Conservation (phyloP, 2,888 invertebrate species). For the Melangyna quadrimaculata region DNA sequence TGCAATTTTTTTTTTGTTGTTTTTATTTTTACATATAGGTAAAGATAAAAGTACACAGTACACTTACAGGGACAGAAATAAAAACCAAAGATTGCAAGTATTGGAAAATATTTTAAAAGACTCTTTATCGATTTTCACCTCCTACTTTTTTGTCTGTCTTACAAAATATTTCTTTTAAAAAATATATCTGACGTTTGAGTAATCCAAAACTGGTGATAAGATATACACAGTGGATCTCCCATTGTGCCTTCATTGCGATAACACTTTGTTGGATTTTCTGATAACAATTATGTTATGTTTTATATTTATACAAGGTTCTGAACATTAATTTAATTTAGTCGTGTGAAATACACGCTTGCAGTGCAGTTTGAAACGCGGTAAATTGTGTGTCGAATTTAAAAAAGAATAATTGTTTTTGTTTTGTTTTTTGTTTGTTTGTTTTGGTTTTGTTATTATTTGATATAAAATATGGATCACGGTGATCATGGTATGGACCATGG, state of each 20-base stretch:
- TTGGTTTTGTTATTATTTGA: not conserved
- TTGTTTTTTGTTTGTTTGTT: not conserved
- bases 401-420: not conserved
- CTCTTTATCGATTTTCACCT: slow-evolving; percentile 25
- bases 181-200: slow-evolving; percentile 7
- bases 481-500: slow-evolving; percentile 24
- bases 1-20: not conserved
- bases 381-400: not conserved
- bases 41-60: not conserved
- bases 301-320: slow-evolving; percentile 43
- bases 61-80: not conserved
- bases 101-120: not conserved
- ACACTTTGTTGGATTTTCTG: slow-evolving; percentile 28
- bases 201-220: slow-evolving; percentile 47
- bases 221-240: slow-evolving; percentile 14
- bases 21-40: not conserved
- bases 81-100: not conserved
- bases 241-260: slow-evolving; percentile 28
- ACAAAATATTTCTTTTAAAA: slow-evolving; percentile 25
- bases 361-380: not conserved
- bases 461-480: not conserved
- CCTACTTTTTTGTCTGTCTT: not conserved
- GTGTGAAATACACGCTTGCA: slow-evolving; percentile 24
- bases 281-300: slow-evolving; percentile 26
- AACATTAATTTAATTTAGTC: slow-evolving; percentile 43